These are phyloP conservation scores for Euschistus heros DNA, from an alignment of 1,140 invertebrate genomes.

Conservation along the genomic window DNA sequence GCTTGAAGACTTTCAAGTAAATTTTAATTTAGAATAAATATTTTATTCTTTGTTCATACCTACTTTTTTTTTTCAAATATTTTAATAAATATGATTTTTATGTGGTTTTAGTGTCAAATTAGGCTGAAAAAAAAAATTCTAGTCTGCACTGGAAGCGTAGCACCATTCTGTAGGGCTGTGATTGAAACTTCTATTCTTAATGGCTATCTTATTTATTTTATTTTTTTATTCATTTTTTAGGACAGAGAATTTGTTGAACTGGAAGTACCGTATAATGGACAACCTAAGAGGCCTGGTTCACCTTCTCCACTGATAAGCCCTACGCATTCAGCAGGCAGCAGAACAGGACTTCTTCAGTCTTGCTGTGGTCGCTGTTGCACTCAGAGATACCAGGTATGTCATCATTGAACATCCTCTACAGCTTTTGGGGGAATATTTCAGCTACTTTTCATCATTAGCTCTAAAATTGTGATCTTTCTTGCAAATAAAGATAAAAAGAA, in stretches of 20 bases:
- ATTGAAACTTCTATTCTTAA: no score
- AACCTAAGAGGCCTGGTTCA: conserved; percentile 77
- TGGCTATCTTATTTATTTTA: no score
- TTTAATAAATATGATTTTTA: no score
- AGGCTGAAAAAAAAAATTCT: no score
- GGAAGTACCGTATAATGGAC: conserved; percentile 86
- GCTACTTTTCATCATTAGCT: conserved; percentile 2
- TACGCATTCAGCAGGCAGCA: conserved; percentile 66
- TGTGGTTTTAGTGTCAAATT: no score
- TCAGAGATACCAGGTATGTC: conserved; percentile 74
- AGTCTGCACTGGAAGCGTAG: no score
- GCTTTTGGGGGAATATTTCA: conserved; percentile 11
- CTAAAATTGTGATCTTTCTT: neutral
- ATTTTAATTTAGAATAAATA: no score
- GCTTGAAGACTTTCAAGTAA: no score
- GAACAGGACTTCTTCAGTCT: conserved; percentile 61
- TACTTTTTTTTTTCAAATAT: no score
- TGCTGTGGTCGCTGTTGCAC: conserved; percentile 80
- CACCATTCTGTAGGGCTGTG: no score
- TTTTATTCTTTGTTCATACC: no score
- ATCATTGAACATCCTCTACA: conserved; percentile 31
- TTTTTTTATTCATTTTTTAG: conserved; percentile 43
- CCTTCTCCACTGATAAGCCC: conserved; percentile 77
- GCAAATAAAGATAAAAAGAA: no score
- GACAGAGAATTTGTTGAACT: conserved; percentile 94